Conservation (phyloP, 2,797 vertebrate species). For the Harpagifer antarcticus region DNA sequence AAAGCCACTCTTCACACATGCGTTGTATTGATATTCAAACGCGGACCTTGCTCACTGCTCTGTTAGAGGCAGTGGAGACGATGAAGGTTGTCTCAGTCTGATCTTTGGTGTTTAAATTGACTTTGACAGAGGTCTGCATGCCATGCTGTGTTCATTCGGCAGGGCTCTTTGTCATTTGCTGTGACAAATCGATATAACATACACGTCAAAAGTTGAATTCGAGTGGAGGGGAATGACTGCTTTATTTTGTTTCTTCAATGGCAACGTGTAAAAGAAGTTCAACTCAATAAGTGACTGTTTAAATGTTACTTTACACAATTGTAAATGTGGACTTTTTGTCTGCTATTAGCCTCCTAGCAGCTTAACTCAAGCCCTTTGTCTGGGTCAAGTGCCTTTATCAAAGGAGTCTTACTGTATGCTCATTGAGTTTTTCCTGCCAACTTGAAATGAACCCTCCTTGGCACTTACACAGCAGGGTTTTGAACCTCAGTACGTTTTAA, state of each 20-base stretch:
- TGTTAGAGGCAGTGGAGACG: conserved; percentile 8
- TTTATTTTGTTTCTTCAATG: background rate
- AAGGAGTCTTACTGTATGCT: background rate
- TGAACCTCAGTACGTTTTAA: background rate
- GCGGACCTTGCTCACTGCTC: conserved; percentile 15
- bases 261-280: background rate
- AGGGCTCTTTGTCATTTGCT: conserved; percentile 20
- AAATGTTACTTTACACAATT: background rate
- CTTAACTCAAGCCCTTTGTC: background rate
- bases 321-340: background rate
- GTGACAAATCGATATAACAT: conserved; percentile 10
- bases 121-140: conserved; percentile 29
- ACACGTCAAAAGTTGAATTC: background rate
- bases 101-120: conserved; percentile 29
- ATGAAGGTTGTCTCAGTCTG: conserved; percentile 29
- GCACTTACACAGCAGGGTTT: background rate
- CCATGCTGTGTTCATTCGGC: conserved; percentile 4
- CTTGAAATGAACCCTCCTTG: background rate
- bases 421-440: background rate
- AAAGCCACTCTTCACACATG: conserved; percentile 6
- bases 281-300: background rate
- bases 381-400: background rate
- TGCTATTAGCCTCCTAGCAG: background rate
- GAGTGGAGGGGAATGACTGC: background rate
- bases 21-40: conserved; percentile 13